Percentiles rank a stretch among this genome's conserved stretches.
Conservation (phyloP, 2,113 vertebrate genomes). For the Indri indri region DNA sequence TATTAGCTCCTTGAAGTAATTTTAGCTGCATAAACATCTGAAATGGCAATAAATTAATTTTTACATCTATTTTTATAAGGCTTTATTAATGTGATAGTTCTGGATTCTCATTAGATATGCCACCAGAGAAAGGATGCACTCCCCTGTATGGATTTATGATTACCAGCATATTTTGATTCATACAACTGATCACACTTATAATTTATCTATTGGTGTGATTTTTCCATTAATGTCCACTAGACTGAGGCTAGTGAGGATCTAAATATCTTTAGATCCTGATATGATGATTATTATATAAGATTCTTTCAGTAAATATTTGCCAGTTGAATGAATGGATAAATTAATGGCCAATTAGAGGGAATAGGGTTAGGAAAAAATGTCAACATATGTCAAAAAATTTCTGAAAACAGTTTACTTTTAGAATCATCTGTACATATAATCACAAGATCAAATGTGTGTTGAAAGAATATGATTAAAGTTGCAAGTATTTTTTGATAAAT, state of each 20-base stretch:
- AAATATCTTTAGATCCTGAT: background rate
- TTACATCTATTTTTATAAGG: background rate
- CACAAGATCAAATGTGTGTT: background rate
- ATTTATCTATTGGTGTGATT: background rate
- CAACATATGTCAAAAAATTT: background rate
- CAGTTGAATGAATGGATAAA: background rate
- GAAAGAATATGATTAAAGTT: background rate
- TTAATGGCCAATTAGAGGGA: background rate
- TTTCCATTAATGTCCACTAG: background rate
- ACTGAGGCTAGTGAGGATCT: too few relatives aligned
- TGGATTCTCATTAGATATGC: background rate
- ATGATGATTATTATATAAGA: background rate
- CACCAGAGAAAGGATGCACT: background rate
- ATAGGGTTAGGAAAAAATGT: background rate
- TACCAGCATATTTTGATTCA: background rate
- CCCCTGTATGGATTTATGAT: background rate
- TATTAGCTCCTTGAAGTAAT: background rate
- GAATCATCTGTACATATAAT: background rate
- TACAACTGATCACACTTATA: background rate
- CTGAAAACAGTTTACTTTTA: background rate
- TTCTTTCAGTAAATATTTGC: background rate
- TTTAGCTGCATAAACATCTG: background rate
- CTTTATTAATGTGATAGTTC: background rate
- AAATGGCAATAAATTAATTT: background rate
- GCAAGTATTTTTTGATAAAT: constrained; percentile 35